Evolutionary conservation across 2,888 invertebrate genomes (phyloP), one percentile per base, ranked within the genome.

Genomic region (Gastracanthus pulcherrimus): DNA sequence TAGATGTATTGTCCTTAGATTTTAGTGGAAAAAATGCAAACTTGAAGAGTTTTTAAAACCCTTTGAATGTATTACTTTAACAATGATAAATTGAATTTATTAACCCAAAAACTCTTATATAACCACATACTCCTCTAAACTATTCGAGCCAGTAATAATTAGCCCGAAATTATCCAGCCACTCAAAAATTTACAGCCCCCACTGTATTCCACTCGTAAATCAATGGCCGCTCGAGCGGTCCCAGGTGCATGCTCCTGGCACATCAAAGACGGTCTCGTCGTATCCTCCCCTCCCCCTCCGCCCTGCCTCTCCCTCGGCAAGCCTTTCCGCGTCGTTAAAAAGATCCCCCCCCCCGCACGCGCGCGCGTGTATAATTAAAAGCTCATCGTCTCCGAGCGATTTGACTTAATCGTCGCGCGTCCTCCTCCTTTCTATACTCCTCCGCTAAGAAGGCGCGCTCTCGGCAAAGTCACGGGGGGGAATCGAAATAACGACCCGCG

Each of bases 351-450:
- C n/a, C n/a, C n/a, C n/a, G n/a, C n/a, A n/a, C n/a, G n/a, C 36
- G 62, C 62, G 62, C n/a, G 62, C 36, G 62, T 62, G 36, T 55
- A 55, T 55, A 55, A 55, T 55, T 55, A 55, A 55, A 55, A 55
- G 55, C 55, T 62, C 62, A 36, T 62, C 55, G 62, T 62, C 62
- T 62, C 62, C 62, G 62, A 62, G 62, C 34, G 55, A 55, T 55
- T 55, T 55, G 55, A 26, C 55, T 55, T 55, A 55, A 55, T 55
- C 55, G 36, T 62, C 62, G 41, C 45, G 41, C 29, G 6, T 23
- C 58, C 11, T 26, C 58, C 23, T 13, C 55, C 9, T 19, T 55
- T 13, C 41, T 7, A n/a, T 7, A 29, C 3, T 16, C 6, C 9
- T n/a, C 11, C 58, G 58, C 11, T 2, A 13, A 4, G 13, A 11